A percentile compares a stretch with the other conserved stretches of the same genome.
These are phyloP conservation scores for Drosophila teissieri DNA, from an alignment of 1,140 invertebrate species.

Conservation along the genomic window DNA sequence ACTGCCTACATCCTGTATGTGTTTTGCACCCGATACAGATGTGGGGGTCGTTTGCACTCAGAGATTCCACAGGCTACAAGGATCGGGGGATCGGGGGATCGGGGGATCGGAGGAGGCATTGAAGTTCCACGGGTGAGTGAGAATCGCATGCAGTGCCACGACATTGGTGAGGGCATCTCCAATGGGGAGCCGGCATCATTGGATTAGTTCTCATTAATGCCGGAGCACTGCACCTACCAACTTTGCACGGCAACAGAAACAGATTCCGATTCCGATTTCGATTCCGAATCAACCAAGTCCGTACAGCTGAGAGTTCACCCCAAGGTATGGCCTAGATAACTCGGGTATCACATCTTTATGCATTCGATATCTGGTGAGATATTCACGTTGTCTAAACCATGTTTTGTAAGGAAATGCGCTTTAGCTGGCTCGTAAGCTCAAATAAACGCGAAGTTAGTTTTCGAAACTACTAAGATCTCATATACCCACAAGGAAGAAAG, in stretches of 20 bases:
- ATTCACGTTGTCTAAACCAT: slow-evolving; percentile 63
- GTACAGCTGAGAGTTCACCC: neutral
- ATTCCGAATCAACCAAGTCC: too few relatives aligned
- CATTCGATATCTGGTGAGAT: slow-evolving; percentile 56
- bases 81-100: neutral
- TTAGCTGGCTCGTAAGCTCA: too few relatives aligned
- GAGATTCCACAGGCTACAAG: slow-evolving; percentile 13
- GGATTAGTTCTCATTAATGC: slow-evolving; percentile 70
- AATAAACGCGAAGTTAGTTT: too few relatives aligned
- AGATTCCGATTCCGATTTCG: too few relatives aligned
- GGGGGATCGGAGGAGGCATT: neutral
- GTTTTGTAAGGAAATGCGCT: neutral
- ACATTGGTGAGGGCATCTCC: slow-evolving; percentile 61
- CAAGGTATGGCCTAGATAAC: slow-evolving; percentile 42
- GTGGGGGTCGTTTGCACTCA: slow-evolving; percentile 46
- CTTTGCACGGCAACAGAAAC: too few relatives aligned
- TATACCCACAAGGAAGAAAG: too few relatives aligned
- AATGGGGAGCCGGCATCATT: slow-evolving; percentile 50
- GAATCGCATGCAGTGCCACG: slow-evolving; percentile 21
- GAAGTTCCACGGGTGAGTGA: too few relatives aligned
- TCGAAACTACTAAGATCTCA: neutral
- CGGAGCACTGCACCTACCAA: slow-evolving; percentile 26
- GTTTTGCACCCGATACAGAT: slow-evolving; percentile 31
- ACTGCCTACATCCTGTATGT: slow-evolving; percentile 60
- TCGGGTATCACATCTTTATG: slow-evolving; percentile 36